phyloP scores from a whole-genome alignment of 2,888 invertebrate species.

The Cordylochernes scorpioides region DNA sequence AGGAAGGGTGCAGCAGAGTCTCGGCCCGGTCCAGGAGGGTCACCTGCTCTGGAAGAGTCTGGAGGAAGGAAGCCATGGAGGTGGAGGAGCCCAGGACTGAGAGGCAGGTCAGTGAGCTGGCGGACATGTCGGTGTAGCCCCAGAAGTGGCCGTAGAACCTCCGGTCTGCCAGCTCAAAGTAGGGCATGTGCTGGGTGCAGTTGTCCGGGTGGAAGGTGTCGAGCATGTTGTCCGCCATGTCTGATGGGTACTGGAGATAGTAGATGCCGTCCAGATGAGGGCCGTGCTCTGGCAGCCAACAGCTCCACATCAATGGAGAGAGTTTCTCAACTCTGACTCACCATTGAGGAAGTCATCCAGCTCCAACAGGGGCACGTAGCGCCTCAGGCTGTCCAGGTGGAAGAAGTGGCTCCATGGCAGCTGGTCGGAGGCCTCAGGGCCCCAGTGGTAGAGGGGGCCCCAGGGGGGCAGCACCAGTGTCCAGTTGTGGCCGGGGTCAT shows the following conservation, averaged over 20 bases:
- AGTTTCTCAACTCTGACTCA: slow-evolving; percentile 18
- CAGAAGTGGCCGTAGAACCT: slow-evolving; percentile 39
- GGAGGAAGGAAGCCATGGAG: too few relatives aligned
- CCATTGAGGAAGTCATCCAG: slow-evolving; percentile 46
- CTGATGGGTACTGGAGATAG: too few relatives aligned
- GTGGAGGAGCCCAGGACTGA: slow-evolving; percentile 42
- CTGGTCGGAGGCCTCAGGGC: slow-evolving; percentile 29
- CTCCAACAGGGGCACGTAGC: slow-evolving; percentile 61
- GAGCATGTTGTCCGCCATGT: too few relatives aligned
- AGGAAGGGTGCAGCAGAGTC: slow-evolving; percentile 57
- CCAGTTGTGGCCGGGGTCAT: slow-evolving; percentile 32
- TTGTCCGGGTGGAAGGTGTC: too few relatives aligned
- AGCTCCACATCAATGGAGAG: slow-evolving; percentile 2
- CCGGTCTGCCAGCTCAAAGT: too few relatives aligned
- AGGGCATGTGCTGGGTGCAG: too few relatives aligned
- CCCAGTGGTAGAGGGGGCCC: slow-evolving; percentile 74
- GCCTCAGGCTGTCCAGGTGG: slow-evolving; percentile 43
- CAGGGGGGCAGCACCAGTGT: slow-evolving; percentile 53
- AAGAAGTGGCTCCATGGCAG: slow-evolving; percentile 63
- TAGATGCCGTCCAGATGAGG: slow-evolving; percentile 43
- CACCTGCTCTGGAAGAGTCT: too few relatives aligned
- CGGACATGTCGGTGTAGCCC: slow-evolving; percentile 40
- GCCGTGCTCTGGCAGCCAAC: slow-evolving; percentile 6
- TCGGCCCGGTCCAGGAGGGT: slow-evolving; percentile 53
- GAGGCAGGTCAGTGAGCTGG: slow-evolving; percentile 40